Evolutionary conservation across 2,113 vertebrate genomes (phyloP).

Genomic region (Aphyosemion australe): DNA sequence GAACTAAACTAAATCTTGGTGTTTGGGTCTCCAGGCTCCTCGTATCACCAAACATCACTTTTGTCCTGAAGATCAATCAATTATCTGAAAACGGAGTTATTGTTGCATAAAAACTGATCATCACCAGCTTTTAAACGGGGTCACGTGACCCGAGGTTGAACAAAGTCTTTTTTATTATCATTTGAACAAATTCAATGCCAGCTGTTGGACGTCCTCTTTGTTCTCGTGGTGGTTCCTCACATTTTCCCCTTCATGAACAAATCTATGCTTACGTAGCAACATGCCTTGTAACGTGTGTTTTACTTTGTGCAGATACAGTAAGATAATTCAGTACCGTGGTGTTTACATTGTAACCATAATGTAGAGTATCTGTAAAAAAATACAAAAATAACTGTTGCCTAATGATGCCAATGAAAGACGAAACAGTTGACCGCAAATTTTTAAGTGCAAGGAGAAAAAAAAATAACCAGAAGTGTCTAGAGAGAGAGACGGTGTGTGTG

Average conservation of each 20-base stretch:
- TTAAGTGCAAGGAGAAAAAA: constrained; percentile 65
- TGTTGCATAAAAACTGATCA: constrained; percentile 57
- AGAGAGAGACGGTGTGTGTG: constrained; percentile 47
- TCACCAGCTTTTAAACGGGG: constrained; percentile 73
- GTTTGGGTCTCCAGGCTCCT: constrained; percentile 4
- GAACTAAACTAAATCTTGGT: not conserved
- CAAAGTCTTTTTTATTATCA: constrained; percentile 41
- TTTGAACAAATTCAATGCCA: constrained; percentile 72
- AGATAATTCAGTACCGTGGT: constrained; percentile 77
- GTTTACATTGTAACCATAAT: constrained; percentile 81
- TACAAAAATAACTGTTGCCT: constrained; percentile 70
- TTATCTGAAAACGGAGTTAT: constrained; percentile 7
- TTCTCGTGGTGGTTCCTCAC: constrained; percentile 61
- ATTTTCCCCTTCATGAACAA: constrained; percentile 68
- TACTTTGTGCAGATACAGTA: constrained; percentile 77
- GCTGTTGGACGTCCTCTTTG: constrained; percentile 53
- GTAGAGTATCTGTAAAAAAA: constrained; percentile 68
- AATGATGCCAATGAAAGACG: constrained; percentile 80
- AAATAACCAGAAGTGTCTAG: constrained; percentile 74
- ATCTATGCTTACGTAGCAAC: constrained; percentile 80
- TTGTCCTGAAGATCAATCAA: constrained; percentile 11
- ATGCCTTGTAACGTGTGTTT: constrained; percentile 84
- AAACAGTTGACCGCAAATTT: constrained; percentile 69
- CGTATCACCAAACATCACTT: constrained; percentile 28
- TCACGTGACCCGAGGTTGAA: constrained; percentile 65